These are phyloP conservation scores for Porites rus DNA, from an alignment of 92 coral and sea anemone species.

Conservation along the genomic window DNA sequence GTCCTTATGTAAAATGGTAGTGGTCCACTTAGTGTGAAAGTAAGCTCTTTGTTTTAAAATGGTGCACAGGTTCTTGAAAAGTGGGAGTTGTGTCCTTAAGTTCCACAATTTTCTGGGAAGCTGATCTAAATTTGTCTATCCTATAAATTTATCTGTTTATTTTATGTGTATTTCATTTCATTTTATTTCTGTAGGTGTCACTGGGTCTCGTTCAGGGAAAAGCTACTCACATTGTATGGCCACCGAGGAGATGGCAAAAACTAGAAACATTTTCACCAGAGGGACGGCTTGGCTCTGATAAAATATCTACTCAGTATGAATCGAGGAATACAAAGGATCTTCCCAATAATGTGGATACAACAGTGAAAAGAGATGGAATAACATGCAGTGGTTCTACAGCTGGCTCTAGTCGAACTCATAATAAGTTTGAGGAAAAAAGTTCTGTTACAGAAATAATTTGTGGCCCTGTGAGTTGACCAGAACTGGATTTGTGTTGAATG, in stretches of 20 bases:
- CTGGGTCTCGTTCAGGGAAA: conserved; percentile 35
- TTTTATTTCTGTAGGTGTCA: conserved; percentile 2
- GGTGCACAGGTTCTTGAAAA: too few species aligned
- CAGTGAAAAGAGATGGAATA: not conserved
- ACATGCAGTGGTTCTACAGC: not conserved
- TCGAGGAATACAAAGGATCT: not conserved
- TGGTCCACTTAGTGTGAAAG: too few species aligned
- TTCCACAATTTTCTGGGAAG: too few species aligned
- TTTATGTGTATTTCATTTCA: too few species aligned
- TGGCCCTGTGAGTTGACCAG: conserved; percentile 21
- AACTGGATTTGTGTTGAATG: too few species aligned
- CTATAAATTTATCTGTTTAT: not conserved
- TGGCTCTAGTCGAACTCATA: not conserved
- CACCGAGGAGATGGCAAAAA: conserved; percentile 34
- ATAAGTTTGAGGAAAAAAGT: not conserved
- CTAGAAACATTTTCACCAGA: conserved; percentile 13
- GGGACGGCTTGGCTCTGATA: not conserved
- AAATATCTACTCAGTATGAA: not conserved
- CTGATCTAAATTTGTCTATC: not conserved
- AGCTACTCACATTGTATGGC: conserved; percentile 43
- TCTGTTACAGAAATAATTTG: conserved; percentile 6
- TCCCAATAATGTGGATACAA: not conserved
- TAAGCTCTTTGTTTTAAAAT: too few species aligned
- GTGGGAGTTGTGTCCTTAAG: too few species aligned
- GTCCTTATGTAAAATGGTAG: too few species aligned